Evolutionary conservation across 2,888 invertebrate species (phyloP), one percentile per base, ranked within the genome.

Genomic region (Monochamus alternatus): DNA sequence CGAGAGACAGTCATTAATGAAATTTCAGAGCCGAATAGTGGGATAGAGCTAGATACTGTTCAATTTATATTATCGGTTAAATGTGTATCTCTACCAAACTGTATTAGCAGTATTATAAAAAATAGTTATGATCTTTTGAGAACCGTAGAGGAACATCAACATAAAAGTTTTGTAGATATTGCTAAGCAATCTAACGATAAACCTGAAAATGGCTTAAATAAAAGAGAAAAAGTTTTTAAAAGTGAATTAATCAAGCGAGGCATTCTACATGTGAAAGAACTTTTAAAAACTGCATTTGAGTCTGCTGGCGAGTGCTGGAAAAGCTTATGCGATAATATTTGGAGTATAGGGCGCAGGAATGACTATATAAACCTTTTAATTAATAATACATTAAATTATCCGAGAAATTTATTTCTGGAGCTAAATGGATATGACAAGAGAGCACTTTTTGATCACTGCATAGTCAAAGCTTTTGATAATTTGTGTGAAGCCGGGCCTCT

Each of bases 281-380:
- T 94, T 81, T 88, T 97, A 10, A 88, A 90, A 58, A 87, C 85
- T 38, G 91, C 92, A 9, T 94, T 95, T 83, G 86, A 89, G 1
- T 91, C 87, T 44, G 91, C 91, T 81, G 82, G 85, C 44, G 81
- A 86, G 4, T 87, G 87, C 22, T 91, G 90, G 78, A 84, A 85
- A 30, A 85, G 87, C 55, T 75, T 86, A n/a, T 75, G 83, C 89
- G 90, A 91, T 78, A 92, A 93, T 88, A 93, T 99, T 81, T 98
- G 98, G 98, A 94, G 96, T 4, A 94, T 98, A 80, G 98, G 99
- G 0, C 97, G 98, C 3, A 93, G 95, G 79, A 94, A 95, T 86
- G 95, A 95, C 86, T 97, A 97, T 66, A 93, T 96, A 1, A 99
- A 99, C 90, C 89, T 99, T 76, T 90, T 99, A 62, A 88, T 99